Conservation (phyloP, 2,888 invertebrate genomes). For the Suillia variegata region DNA sequence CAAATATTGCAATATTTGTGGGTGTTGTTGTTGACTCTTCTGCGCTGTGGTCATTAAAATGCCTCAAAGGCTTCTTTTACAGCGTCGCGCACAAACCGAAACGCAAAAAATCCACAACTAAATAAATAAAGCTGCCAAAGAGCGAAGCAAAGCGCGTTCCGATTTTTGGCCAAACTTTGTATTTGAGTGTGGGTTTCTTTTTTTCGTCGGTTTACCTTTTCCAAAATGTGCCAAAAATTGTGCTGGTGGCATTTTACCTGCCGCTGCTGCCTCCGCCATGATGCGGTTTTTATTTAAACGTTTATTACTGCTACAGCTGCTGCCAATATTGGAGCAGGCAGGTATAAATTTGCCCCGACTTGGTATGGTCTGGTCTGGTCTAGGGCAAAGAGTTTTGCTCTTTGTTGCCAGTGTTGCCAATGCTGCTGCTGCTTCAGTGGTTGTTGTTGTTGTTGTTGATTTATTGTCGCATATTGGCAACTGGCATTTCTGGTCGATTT, state of each 20-base stretch:
- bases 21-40: neutral
- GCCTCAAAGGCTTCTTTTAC: neutral
- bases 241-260: neutral
- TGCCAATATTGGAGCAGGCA: neutral
- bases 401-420: neutral
- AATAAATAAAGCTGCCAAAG: neutral
- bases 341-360: neutral
- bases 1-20: neutral
- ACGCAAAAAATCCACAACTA: neutral
- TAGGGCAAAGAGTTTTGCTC: no score
- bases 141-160: no score
- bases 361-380: no score
- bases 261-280: neutral
- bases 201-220: no score
- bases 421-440: no score
- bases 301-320: no score
- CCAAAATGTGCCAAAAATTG: neutral
- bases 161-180: no score
- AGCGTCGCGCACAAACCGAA: neutral
- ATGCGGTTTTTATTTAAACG: no score
- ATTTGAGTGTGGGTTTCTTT: no score
- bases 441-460: slow-evolving; percentile 33
- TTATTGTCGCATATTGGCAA: slow-evolving; percentile 49
- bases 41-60: neutral
- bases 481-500: slow-evolving; percentile 35